Evolutionary conservation across 1,140 invertebrate species (phyloP).

Genomic region (Rhagoletis pomonella): DNA sequence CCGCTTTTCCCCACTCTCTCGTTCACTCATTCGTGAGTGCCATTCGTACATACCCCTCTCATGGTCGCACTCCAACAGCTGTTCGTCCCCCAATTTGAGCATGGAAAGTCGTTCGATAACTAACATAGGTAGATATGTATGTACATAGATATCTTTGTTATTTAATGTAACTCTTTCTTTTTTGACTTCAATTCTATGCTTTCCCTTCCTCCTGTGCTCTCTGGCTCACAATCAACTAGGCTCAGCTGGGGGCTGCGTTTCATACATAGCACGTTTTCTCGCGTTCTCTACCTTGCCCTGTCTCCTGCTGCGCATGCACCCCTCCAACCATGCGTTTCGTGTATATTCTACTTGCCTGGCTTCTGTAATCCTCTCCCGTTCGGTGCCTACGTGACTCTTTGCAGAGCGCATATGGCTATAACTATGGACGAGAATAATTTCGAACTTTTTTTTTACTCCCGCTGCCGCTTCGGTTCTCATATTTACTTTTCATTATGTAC

Average conservation of each 20-base stretch:
- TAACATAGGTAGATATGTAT: too few relatives aligned
- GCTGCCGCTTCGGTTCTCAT: not conserved
- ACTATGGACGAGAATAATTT: not conserved
- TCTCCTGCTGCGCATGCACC: not conserved
- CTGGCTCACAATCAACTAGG: not conserved
- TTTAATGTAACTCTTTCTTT: not conserved
- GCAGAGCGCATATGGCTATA: slow-evolving; percentile 30
- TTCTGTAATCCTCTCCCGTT: slow-evolving; percentile 1
- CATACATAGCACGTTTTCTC: too few relatives aligned
- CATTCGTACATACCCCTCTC: too few relatives aligned
- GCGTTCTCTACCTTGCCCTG: not conserved
- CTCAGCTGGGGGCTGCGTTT: not conserved
- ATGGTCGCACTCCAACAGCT: not conserved
- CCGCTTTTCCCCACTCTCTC: not conserved
- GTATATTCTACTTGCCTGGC: not conserved
- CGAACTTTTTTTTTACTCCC: not conserved
- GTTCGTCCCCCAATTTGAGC: not conserved
- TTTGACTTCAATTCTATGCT: not conserved
- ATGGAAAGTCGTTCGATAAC: not conserved
- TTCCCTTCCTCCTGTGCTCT: not conserved
- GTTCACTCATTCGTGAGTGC: not conserved
- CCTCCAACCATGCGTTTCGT: not conserved
- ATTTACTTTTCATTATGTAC: slow-evolving; percentile 34
- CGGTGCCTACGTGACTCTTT: slow-evolving; percentile 17
- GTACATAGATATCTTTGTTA: not conserved